Conservation (phyloP, 2,113 vertebrate species). For the Grus americana region DNA sequence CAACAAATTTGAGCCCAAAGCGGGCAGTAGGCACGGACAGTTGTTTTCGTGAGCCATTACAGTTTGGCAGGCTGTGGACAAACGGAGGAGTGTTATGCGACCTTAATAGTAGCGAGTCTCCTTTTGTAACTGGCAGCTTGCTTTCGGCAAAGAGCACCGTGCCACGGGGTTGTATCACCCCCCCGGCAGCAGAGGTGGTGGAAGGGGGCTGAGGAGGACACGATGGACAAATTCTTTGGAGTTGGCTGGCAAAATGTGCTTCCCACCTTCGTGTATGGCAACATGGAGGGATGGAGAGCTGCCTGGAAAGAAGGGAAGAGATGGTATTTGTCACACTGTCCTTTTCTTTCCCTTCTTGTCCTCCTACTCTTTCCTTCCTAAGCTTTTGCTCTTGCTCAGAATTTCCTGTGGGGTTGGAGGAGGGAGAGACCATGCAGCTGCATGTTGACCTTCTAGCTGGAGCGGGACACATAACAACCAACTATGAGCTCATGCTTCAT, state of each 20-base stretch:
- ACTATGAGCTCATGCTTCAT: background rate
- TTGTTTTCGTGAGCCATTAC: background rate
- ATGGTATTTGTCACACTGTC: background rate
- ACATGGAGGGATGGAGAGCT: background rate
- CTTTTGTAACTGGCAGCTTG: background rate
- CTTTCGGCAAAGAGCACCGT: rapidly evolving
- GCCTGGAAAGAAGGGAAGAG: background rate
- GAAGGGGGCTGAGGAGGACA: background rate
- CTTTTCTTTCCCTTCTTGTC: background rate
- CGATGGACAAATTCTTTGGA: background rate
- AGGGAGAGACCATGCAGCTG: background rate
- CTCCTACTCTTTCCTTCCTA: background rate
- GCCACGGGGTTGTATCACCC: rapidly evolving
- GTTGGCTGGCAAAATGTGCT: background rate
- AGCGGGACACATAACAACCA: background rate
- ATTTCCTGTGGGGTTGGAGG: background rate
- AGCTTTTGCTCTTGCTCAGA: background rate
- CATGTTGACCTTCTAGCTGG: background rate
- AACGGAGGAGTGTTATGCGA: background rate
- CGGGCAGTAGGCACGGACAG: background rate
- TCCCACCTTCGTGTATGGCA: background rate
- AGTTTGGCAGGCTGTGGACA: background rate
- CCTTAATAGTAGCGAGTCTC: background rate
- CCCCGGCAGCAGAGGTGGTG: background rate
- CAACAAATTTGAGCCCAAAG: background rate